Base-by-base conservation (phyloP, 64 coral and sea anemone species). In the Catalaphyllia jardinei region DNA sequence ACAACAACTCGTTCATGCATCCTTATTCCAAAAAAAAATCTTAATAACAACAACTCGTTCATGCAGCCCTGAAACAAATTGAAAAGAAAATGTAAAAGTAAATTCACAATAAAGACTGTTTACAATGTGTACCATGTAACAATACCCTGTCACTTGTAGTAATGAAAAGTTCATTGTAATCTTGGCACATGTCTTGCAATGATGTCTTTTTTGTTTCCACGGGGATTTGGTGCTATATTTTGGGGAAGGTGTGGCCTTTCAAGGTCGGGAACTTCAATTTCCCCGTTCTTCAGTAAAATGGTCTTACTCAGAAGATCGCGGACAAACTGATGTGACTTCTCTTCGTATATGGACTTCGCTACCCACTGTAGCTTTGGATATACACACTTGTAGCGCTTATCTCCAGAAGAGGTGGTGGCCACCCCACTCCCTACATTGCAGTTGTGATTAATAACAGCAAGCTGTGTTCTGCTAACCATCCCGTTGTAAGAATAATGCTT, bases 401-500 rank as follows among this genome's bases (percentile, higher is more conserved):
- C n/a, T n/a, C n/a, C n/a, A n/a, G n/a, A n/a, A n/a, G n/a, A n/a
- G n/a, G n/a, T n/a, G n/a, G 57, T 67, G 9, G 52, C 73, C 67
- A 67, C 30, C 83, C 67, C 59, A 54, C 2, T 5, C 63, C 4
- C 25, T 24, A 38, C 27, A 25, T 83, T 91, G 9, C 29, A 28
- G 38, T 83, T 86, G 42, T 92, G 59, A 60, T 87, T 84, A 71
- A 87, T 62, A 0, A 60, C 72, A 16, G 33, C 82, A 16, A 87
- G 64, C 62, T 93, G 85, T 54, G 75, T 93, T 73, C 78, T 79
- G 20, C 52, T 71, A 16, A 82, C 28, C 91, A 93, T 88, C 2
- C 91, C 86, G 17, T 80, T 51, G 20, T 93, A 92, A 24, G 89
- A 92, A 52, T 86, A 92, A 46, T 92, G 81, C 54, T 86, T 29